phyloP scores from a whole-genome alignment of 2,888 invertebrate species.

The Parnassius apollo region DNA sequence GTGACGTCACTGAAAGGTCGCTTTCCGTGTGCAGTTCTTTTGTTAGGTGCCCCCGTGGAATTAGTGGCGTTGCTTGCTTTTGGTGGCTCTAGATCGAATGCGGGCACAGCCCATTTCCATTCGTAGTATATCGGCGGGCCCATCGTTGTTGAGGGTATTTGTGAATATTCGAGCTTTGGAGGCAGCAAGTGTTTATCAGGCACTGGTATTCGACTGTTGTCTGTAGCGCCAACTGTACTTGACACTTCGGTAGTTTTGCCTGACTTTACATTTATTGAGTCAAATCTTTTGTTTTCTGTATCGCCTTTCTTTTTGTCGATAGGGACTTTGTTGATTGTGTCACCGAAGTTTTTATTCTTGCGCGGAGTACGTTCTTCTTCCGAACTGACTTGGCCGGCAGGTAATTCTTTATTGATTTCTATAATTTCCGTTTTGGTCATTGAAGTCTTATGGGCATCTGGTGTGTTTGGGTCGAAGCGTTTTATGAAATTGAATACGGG shows the following conservation, averaged over 20 bases:
- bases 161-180: conserved; percentile 72
- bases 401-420: conserved; percentile 61
- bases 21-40: conserved; percentile 45
- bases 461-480: conserved; percentile 70
- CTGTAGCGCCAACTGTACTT: conserved; percentile 9
- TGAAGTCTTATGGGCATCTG: conserved; percentile 58
- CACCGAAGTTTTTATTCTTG: conserved; percentile 54
- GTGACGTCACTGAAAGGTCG: conserved; percentile 62
- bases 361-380: conserved; percentile 64
- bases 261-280: conserved; percentile 57
- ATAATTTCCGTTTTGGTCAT: conserved; percentile 69
- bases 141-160: conserved; percentile 71
- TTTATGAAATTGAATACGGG: conserved; percentile 69
- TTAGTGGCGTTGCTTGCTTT: conserved; percentile 65
- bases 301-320: conserved; percentile 51
- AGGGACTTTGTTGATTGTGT: conserved; percentile 52
- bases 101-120: conserved; percentile 84
- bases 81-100: conserved; percentile 80
- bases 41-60: conserved; percentile 39
- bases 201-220: conserved; percentile 36
- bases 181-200: conserved; percentile 72
- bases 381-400: conserved; percentile 60
- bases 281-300: conserved; percentile 47
- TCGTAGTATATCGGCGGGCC: conserved; percentile 84
- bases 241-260: conserved; percentile 35